A percentile compares a stretch with the other conserved stretches of the same genome.
phyloP scores from a whole-genome alignment of 2,113 vertebrate genomes.

The Apodemus sylvaticus region DNA sequence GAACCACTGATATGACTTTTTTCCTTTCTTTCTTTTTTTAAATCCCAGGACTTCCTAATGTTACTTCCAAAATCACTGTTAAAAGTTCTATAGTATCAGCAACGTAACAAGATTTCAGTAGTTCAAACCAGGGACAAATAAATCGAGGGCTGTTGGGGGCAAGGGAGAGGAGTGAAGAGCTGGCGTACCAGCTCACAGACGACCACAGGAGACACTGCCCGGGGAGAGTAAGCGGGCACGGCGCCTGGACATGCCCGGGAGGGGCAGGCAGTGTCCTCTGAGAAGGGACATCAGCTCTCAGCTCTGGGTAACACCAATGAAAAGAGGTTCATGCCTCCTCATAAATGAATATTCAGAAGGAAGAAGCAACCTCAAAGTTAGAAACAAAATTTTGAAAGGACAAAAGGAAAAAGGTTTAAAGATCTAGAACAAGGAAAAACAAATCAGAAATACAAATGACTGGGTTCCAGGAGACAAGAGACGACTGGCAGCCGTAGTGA shows the following conservation, averaged over 20 bases:
- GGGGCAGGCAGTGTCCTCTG: not conserved
- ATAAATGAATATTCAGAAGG: not conserved
- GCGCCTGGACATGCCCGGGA: not conserved
- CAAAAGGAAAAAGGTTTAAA: constrained; percentile 8
- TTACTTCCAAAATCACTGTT: not conserved
- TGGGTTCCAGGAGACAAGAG: not conserved
- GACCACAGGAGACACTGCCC: not conserved
- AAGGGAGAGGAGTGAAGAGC: not conserved
- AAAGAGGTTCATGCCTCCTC: not conserved
- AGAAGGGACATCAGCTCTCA: not conserved
- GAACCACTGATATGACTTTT: not conserved
- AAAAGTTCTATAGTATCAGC: not conserved
- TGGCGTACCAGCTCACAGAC: not conserved
- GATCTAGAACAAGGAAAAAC: not conserved
- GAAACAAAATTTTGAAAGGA: not conserved
- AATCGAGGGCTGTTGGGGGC: not conserved
- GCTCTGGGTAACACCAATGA: not conserved
- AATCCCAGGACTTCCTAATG: not conserved
- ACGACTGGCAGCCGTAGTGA: not conserved
- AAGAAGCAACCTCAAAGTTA: constrained; percentile 25
- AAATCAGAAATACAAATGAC: not conserved
- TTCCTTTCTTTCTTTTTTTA: not conserved
- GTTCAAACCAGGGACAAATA: not conserved
- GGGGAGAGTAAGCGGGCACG: not conserved
- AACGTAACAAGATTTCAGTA: not conserved